Evolutionary conservation across 2,888 invertebrate genomes (phyloP).

Genomic region (Latheticus oryzae): DNA sequence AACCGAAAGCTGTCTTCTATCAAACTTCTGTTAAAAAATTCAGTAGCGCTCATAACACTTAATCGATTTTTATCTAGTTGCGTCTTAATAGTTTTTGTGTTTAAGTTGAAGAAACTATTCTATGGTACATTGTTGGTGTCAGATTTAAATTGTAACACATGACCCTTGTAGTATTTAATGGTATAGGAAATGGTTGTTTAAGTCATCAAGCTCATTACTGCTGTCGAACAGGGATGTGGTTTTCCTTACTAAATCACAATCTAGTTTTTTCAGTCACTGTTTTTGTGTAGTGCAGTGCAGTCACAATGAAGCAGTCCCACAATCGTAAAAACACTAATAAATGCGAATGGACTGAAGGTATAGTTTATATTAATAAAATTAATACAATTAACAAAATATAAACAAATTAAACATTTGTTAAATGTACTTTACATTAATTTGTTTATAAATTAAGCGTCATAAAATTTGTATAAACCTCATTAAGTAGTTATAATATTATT

Average conservation of each 20-base stretch:
- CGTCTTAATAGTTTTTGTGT: slow-evolving; percentile 16
- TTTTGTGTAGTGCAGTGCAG: slow-evolving; percentile 25
- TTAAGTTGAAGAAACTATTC: slow-evolving; percentile 16
- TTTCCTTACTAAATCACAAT: slow-evolving; percentile 47
- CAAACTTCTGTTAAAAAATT: slow-evolving; percentile 24
- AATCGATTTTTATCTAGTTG: slow-evolving; percentile 15
- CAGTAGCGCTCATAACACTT: background rate
- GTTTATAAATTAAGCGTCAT: slow-evolving; percentile 22
- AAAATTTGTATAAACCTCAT: slow-evolving; percentile 7
- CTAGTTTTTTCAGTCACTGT: slow-evolving; percentile 34
- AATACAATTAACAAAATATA: slow-evolving; percentile 23
- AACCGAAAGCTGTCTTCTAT: slow-evolving; percentile 14
- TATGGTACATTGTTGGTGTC: slow-evolving; percentile 23
- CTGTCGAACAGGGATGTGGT: slow-evolving; percentile 49
- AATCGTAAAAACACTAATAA: slow-evolving; percentile 34
- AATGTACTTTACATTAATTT: slow-evolving; percentile 2
- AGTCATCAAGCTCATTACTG: slow-evolving; percentile 48
- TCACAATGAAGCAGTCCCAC: slow-evolving; percentile 36
- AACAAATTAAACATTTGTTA: no score
- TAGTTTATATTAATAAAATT: slow-evolving; percentile 21
- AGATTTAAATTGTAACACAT: slow-evolving; percentile 41
- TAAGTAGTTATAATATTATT: slow-evolving; percentile 21
- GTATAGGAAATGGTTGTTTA: slow-evolving; percentile 51
- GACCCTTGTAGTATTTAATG: slow-evolving; percentile 37
- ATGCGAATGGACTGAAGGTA: slow-evolving; percentile 40